Base-by-base conservation (phyloP, 1,140 invertebrate genomes). In the Holotrichia oblita region DNA sequence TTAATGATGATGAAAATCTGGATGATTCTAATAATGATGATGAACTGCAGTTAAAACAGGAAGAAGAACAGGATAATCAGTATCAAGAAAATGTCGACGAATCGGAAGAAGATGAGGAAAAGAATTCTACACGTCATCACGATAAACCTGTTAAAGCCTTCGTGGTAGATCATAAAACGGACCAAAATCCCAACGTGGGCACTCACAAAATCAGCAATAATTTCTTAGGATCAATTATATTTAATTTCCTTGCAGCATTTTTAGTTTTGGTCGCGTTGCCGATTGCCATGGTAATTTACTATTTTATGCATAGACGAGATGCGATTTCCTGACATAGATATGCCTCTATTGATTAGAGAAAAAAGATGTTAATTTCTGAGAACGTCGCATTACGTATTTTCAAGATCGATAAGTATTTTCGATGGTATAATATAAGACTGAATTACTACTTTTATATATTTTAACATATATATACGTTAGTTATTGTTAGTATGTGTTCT, bases 291-390 rank as follows among this genome's bases (percentile, higher is more conserved):
- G 41, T 74, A 10, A 42, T 74, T 40, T 74, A 74, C 17, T 74
- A 74, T 20, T 74, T 74, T 22, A 12, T 69, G 17, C 61, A 69
- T 3, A 17, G 61, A 20, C 24, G 27, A 14, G 61, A 69, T 22
- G 61, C 61, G 27, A 27, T 69, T 69, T 69, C 61, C 61, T 69
- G 61, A 69, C 61, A 69, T 22, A 69, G 61, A 69, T 69, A 69
- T 34, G 22, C 22, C 61, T 69, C 61, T 34, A 69, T 69, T 14
- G 61, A 69, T 27, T 69, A 69, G 27, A 34, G 48, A 14, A 55
- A 4, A 6, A 14, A 6, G 59, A 10, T 24, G 17, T 64, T 64
- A 2, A 20, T 22, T 8, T 64, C 22, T 64, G 4, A 48, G 2
- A n/a, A 14, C 3, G 6, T 17, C 14, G 48, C 48, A 55, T 55